These are phyloP conservation scores for Halocynthia roretzi DNA, from an alignment of 23 tunicate species.

Conservation along the genomic window DNA sequence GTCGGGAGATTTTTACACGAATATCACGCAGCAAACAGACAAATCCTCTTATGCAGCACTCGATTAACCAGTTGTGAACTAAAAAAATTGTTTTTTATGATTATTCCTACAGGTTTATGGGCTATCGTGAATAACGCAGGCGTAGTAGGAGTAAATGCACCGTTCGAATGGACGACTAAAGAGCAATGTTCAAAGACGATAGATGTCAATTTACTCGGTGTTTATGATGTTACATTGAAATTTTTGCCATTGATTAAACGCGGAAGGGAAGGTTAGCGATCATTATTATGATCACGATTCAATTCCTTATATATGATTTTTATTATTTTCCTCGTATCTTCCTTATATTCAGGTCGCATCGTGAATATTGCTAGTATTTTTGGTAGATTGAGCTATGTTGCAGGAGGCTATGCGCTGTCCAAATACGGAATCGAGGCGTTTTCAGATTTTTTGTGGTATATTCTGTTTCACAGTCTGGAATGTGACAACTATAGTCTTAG, in stretches of 20 bases:
- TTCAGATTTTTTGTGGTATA: conserved; percentile 31
- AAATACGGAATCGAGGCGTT: conserved; percentile 29
- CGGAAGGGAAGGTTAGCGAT: conserved; percentile 31
- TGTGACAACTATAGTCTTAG: not conserved
- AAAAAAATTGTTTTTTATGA: too few species aligned
- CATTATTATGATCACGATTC: not conserved
- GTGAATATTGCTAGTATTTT: conserved; percentile 31
- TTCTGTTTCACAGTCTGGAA: too few species aligned
- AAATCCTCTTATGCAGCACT: too few species aligned
- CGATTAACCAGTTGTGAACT: too few species aligned
- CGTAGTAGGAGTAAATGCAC: conserved; percentile 24
- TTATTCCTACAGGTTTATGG: conserved; percentile 33
- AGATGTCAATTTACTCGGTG: conserved; percentile 53
- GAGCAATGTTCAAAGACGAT: conserved; percentile 37
- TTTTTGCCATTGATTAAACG: conserved; percentile 50
- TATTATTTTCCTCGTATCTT: not conserved
- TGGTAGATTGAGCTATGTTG: conserved; percentile 8
- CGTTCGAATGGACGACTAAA: conserved; percentile 56
- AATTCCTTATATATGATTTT: not conserved
- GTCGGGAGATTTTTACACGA: too few species aligned
- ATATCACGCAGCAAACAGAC: too few species aligned
- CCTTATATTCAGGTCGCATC: conserved; percentile 23
- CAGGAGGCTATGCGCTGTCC: conserved; percentile 16
- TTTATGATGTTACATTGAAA: conserved; percentile 28
- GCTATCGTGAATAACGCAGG: conserved; percentile 65